Percentiles rank a stretch among this genome's conserved stretches.
These are phyloP conservation scores for Synergus laeviventris DNA, from an alignment of 2,888 invertebrate genomes.

Conservation along the genomic window DNA sequence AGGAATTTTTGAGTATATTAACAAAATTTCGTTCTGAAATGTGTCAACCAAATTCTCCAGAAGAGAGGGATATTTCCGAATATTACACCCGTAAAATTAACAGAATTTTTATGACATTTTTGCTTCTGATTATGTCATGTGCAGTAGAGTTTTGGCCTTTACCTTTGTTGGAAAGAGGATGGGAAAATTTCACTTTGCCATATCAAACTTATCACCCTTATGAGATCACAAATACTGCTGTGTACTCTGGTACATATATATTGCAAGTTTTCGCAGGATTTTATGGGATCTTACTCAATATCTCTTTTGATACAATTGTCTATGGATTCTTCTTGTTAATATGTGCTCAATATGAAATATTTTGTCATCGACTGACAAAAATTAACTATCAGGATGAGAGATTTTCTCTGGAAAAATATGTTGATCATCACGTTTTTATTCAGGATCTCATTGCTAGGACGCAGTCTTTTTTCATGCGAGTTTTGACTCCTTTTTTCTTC, in stretches of 20 bases:
- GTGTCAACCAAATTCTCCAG: slow-evolving; percentile 22
- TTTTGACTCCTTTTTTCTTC: slow-evolving; percentile 43
- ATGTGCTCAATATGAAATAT: slow-evolving; percentile 42
- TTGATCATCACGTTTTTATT: slow-evolving; percentile 43
- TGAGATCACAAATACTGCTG: slow-evolving; percentile 5
- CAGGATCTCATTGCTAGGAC: slow-evolving; percentile 37
- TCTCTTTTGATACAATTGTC: slow-evolving; percentile 45
- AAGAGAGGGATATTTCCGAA: slow-evolving; percentile 41
- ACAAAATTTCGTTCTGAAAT: slow-evolving; percentile 11
- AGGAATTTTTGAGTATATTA: slow-evolving; percentile 35
- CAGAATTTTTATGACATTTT: slow-evolving; percentile 35
- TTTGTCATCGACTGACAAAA: slow-evolving; percentile 33
- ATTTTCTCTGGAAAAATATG: slow-evolving; percentile 23
- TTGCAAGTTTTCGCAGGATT: slow-evolving; percentile 39
- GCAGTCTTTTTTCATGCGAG: slow-evolving; percentile 44
- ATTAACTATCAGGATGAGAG: background rate
- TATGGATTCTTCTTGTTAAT: slow-evolving; percentile 45
- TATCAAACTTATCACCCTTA: slow-evolving; percentile 45
- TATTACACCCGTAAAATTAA: background rate
- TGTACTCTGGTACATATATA: slow-evolving; percentile 25
- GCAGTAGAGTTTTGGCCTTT: background rate
- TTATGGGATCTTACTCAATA: slow-evolving; percentile 42
- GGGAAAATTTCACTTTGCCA: slow-evolving; percentile 26
- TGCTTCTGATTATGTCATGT: slow-evolving; percentile 40
- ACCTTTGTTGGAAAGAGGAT: slow-evolving; percentile 37